Percentiles rank a stretch among this genome's conserved stretches.
Conservation (phyloP, 2,888 invertebrate genomes). For the Torymus aiolomorphi region DNA sequence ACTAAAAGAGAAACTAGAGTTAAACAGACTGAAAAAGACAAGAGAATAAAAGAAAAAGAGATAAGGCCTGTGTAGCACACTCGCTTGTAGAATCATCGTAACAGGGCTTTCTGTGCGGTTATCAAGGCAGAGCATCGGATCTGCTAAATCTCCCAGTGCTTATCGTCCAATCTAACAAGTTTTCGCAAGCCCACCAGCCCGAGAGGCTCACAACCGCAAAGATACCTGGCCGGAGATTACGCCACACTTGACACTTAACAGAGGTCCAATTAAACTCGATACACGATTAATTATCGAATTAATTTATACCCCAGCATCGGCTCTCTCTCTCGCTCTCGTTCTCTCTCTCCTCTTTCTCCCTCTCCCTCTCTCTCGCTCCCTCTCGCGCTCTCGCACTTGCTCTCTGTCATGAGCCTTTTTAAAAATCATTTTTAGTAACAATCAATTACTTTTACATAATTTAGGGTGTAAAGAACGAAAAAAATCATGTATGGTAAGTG, state of each 20-base stretch:
- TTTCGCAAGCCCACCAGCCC: slow-evolving; percentile 58
- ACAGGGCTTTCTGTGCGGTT: slow-evolving; percentile 66
- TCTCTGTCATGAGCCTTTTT: too few relatives aligned
- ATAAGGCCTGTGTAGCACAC: neutral
- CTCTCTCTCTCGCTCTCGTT: too few relatives aligned
- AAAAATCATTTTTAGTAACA: too few relatives aligned
- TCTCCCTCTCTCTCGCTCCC: neutral
- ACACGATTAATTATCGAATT: slow-evolving; percentile 76
- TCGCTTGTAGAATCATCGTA: slow-evolving; percentile 59
- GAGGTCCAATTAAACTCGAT: slow-evolving; percentile 74
- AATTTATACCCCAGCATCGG: slow-evolving; percentile 74
- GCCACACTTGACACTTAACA: slow-evolving; percentile 73
- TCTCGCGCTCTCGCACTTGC: neutral
- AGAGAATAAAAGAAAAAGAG: too few relatives aligned
- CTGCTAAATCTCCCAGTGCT: slow-evolving; percentile 70
- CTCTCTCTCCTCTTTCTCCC: neutral
- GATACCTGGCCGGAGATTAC: slow-evolving; percentile 66
- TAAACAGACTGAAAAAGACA: too few relatives aligned
- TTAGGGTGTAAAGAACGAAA: too few relatives aligned
- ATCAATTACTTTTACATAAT: too few relatives aligned
- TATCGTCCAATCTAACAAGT: slow-evolving; percentile 72
- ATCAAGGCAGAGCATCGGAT: slow-evolving; percentile 71
- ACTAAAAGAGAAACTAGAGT: too few relatives aligned
- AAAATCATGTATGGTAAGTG: too few relatives aligned
- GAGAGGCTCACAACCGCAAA: slow-evolving; percentile 28